These are phyloP conservation scores for Desmophyllum pertusum DNA, from an alignment of 92 coral and sea anemone species.

Conservation along the genomic window DNA sequence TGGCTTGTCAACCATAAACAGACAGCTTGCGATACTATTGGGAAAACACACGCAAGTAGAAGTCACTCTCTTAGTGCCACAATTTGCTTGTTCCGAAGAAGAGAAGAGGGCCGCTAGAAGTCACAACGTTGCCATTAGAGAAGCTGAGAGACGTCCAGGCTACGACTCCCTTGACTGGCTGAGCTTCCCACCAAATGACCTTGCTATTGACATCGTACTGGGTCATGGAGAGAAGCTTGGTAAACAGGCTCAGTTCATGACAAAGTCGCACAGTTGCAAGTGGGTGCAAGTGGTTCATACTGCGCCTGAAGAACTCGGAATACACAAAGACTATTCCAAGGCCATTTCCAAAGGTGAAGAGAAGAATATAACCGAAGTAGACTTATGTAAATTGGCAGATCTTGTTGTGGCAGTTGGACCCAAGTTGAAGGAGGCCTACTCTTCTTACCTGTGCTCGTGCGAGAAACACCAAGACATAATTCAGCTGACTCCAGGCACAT, in stretches of 20 bases:
- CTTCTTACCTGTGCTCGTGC: constrained; percentile 10
- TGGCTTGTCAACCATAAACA: constrained; percentile 18
- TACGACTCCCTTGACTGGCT: constrained; percentile 21
- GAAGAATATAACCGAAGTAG: constrained; percentile 14
- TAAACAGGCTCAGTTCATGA: constrained; percentile 14
- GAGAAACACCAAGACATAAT: neutral
- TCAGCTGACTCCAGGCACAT: constrained; percentile 8
- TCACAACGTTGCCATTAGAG: neutral
- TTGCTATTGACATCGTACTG: constrained; percentile 6
- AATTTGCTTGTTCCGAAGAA: constrained; percentile 14
- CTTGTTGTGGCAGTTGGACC: neutral
- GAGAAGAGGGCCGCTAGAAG: constrained; percentile 9
- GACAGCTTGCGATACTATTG: neutral
- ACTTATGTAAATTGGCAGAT: constrained; percentile 12
- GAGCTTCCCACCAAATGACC: constrained; percentile 12
- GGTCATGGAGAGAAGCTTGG: constrained; percentile 14
- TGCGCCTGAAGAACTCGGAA: constrained; percentile 17
- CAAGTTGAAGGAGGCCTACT: neutral
- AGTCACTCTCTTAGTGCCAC: constrained; percentile 15
- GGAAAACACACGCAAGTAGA: neutral
- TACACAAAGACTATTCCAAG: neutral
- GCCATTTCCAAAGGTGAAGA: constrained; percentile 16
- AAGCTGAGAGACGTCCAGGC: constrained; percentile 11
- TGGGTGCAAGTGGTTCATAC: constrained; percentile 2
- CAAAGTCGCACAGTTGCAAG: constrained; percentile 7